A percentile compares a stretch with the other conserved stretches of the same genome.
phyloP scores from a whole-genome alignment of 2,113 vertebrate species.

The Siniperca chuatsi region DNA sequence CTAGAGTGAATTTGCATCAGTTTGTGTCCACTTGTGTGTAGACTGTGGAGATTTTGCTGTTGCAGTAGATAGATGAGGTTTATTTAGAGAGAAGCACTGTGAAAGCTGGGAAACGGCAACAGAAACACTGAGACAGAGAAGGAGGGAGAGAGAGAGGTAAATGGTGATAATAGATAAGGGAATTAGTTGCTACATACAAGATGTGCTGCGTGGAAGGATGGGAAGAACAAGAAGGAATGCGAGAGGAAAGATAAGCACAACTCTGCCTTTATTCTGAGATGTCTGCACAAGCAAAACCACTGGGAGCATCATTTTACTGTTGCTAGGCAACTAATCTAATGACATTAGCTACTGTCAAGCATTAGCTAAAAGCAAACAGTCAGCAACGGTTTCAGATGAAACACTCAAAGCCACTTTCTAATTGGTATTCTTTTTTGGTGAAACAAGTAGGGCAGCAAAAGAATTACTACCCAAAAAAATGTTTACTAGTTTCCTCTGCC shows the following conservation, averaged over 20 bases:
- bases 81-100: slow-evolving; percentile 55
- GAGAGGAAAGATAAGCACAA: neutral
- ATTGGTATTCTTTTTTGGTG: neutral
- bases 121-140: slow-evolving; percentile 17
- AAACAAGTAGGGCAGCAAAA: neutral
- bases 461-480: neutral
- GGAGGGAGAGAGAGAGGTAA: neutral
- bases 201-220: neutral
- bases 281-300: neutral
- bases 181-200: slow-evolving; percentile 25
- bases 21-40: neutral
- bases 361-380: slow-evolving; percentile 1
- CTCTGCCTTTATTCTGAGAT: neutral
- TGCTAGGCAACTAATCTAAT: slow-evolving; percentile 18
- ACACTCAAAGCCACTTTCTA: neutral
- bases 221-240: neutral
- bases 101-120: slow-evolving; percentile 23
- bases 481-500: neutral
- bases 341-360: slow-evolving; percentile 17
- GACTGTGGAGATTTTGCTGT: slow-evolving; percentile 46
- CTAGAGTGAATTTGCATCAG: neutral
- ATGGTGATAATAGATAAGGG: slow-evolving; percentile 37
- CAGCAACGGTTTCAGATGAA: slow-evolving; percentile 20
- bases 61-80: slow-evolving; percentile 73
- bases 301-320: slow-evolving; percentile 7